These are phyloP conservation scores for Rattus norvegicus DNA, from an alignment of 2,113 vertebrate genomes.

Conservation along the genomic window GRCr8 NC_086020.1:55650501-55651000, in stretches of 20 bases:
- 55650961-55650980: neutral
- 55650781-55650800: neutral
- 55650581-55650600: neutral
- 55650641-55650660: neutral
- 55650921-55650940: neutral
- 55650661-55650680: neutral
- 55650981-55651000: neutral
- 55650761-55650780: neutral
- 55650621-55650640: neutral
- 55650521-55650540: neutral
- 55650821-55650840: neutral
- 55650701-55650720: neutral
- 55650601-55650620: neutral
- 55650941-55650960: neutral
- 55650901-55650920: neutral
- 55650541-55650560: neutral
- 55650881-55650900: neutral
- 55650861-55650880: neutral
- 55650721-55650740: neutral
- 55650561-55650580: neutral
- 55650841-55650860: neutral
- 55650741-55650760: neutral
- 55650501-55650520: neutral
- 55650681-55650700: rapidly evolving
- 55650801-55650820: conserved; percentile 34